phyloP scores from a whole-genome alignment of 92 coral and sea anemone species.

The Siderastrea radians region DNA sequence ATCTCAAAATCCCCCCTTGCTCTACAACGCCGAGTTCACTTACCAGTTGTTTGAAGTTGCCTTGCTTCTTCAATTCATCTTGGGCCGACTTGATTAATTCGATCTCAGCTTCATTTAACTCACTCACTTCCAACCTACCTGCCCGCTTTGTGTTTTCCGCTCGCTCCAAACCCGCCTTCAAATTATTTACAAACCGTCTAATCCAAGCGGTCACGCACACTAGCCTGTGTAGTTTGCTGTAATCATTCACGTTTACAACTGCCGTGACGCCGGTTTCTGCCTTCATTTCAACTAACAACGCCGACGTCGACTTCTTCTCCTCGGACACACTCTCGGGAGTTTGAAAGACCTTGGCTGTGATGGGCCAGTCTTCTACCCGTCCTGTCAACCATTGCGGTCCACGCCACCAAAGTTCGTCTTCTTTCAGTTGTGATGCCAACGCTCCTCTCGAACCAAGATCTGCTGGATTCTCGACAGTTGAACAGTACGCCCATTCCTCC shows the following conservation, averaged over 20 bases:
- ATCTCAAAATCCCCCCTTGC: background rate
- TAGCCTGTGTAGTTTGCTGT: conserved; percentile 9
- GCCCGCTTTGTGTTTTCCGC: too few species aligned
- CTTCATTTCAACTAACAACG: background rate
- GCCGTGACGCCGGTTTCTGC: background rate
- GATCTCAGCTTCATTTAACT: too few species aligned
- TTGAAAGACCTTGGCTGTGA: background rate
- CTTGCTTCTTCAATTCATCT: background rate
- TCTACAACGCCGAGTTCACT: background rate
- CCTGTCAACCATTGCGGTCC: conserved; percentile 6
- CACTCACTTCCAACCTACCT: too few species aligned
- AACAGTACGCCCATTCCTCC: too few species aligned
- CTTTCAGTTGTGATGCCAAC: conserved; percentile 24
- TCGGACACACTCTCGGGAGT: conserved; percentile 21
- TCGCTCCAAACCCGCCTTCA: too few species aligned
- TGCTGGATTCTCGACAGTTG: too few species aligned
- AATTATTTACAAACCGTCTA: background rate
- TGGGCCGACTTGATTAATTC: too few species aligned
- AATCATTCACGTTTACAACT: conserved; percentile 16
- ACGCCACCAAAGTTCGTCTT: conserved; percentile 38
- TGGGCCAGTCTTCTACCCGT: conserved; percentile 29
- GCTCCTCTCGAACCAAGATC: too few species aligned
- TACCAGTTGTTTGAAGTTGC: conserved; percentile 36
- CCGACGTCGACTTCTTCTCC: conserved; percentile 19
- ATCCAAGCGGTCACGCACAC: conserved; percentile 17